These are phyloP conservation scores for Coremacera marginata DNA, from an alignment of 2,888 invertebrate genomes.

Conservation along the genomic window DNA sequence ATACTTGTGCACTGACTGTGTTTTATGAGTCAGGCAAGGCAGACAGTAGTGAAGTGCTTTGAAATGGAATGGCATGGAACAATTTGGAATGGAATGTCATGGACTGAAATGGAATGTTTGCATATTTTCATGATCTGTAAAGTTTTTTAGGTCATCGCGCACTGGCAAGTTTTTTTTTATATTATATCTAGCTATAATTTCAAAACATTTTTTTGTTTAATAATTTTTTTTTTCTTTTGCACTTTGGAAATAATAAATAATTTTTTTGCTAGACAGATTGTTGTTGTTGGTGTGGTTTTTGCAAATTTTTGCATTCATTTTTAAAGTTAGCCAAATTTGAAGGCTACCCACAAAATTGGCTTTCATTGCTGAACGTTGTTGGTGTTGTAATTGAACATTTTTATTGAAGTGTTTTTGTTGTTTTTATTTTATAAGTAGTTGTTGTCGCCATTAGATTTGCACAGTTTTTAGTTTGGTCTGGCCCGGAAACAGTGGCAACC, in stretches of 20 bases:
- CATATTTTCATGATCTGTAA: conserved; percentile 35
- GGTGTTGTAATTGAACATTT: background rate
- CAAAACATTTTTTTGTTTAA: too few relatives aligned
- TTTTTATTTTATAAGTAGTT: too few relatives aligned
- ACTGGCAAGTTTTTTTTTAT: background rate
- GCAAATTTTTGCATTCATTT: background rate
- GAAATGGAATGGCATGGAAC: conserved; percentile 2
- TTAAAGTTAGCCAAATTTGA: conserved; percentile 9
- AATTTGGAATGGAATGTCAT: conserved; percentile 14
- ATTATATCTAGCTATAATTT: too few relatives aligned
- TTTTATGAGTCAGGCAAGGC: background rate
- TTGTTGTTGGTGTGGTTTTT: background rate
- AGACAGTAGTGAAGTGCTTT: background rate
- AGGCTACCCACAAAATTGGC: conserved; percentile 4
- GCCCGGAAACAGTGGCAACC: too few relatives aligned
- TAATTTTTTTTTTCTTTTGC: too few relatives aligned
- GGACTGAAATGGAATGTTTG: conserved; percentile 21
- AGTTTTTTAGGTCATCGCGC: conserved; percentile 30
- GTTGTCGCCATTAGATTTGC: too few relatives aligned
- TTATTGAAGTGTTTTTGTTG: too few relatives aligned
- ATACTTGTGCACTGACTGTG: background rate
- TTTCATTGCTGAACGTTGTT: background rate
- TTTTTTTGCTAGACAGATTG: background rate
- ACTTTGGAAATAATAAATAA: too few relatives aligned
- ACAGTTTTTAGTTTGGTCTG: too few relatives aligned